phyloP scores from a whole-genome alignment of 2,113 vertebrate species.

The Salvelinus sp. region DNA sequence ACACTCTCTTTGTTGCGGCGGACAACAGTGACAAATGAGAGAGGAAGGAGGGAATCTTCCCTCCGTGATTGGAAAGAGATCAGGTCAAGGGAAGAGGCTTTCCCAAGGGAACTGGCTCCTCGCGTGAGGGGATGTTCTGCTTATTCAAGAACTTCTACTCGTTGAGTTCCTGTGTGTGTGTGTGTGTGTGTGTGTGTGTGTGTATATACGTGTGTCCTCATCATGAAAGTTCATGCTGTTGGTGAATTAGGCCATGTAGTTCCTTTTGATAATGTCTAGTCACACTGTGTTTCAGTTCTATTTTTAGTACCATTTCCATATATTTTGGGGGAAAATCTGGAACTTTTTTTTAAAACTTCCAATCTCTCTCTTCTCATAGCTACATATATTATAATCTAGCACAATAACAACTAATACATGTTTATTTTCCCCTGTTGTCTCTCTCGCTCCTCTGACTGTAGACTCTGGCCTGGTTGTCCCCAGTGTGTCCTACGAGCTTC shows the following conservation, averaged over 20 bases:
- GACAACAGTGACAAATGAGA: slow-evolving; percentile 49
- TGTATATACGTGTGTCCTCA: too few species aligned
- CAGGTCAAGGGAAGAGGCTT: slow-evolving; percentile 43
- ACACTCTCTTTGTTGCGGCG: slow-evolving; percentile 48
- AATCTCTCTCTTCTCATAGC: background rate
- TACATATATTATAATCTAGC: background rate
- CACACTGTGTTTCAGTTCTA: background rate
- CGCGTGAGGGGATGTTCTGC: slow-evolving; percentile 15
- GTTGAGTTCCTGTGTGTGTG: background rate
- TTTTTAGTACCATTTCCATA: background rate
- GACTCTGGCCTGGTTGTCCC: slow-evolving; percentile 96
- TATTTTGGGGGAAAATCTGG: too few species aligned
- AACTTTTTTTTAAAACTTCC: too few species aligned
- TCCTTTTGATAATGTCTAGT: background rate
- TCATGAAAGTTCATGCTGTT: background rate
- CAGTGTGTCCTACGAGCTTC: slow-evolving; percentile 89
- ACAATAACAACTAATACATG: too few species aligned
- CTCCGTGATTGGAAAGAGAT: slow-evolving; percentile 49
- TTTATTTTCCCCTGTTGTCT: too few species aligned
- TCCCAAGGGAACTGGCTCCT: slow-evolving; percentile 37
- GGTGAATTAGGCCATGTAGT: background rate
- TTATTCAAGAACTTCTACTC: background rate
- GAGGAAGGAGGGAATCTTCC: slow-evolving; percentile 51
- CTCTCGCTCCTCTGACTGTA: slow-evolving; percentile 43
- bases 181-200: background rate